Percentiles rank a stretch among this genome's conserved stretches.
Conservation (phyloP, 1,140 invertebrate species). For the Vanessa tameamea region DNA sequence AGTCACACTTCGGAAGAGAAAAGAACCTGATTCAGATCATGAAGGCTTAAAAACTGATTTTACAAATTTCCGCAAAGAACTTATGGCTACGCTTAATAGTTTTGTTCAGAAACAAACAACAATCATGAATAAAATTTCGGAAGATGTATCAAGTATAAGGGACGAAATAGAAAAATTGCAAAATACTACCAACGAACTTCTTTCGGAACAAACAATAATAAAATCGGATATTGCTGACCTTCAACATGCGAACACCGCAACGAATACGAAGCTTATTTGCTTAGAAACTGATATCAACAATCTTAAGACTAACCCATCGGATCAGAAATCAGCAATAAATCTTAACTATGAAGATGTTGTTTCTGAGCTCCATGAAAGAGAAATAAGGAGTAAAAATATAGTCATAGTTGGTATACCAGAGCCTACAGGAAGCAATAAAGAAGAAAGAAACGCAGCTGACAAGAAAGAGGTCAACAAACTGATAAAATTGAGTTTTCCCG, state of each 20-base stretch:
- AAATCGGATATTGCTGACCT: conserved; percentile 24
- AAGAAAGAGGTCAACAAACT: conserved; percentile 25
- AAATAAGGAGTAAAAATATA: conserved; percentile 20
- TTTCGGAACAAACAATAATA: conserved; percentile 21
- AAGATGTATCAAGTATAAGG: conserved; percentile 20
- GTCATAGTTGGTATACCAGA: conserved; percentile 12
- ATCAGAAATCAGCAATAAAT: conserved; percentile 25
- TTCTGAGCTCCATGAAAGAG: conserved; percentile 20
- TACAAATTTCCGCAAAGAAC: conserved; percentile 12
- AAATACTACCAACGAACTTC: conserved; percentile 20
- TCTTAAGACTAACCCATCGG: conserved; percentile 15
- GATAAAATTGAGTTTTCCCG: conserved; percentile 24
- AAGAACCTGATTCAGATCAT: conserved; percentile 1
- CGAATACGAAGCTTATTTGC: conserved; percentile 18
- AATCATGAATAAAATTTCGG: conserved; percentile 25
- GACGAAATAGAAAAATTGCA: conserved; percentile 26
- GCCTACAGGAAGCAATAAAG: conserved; percentile 16
- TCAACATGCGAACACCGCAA: conserved; percentile 18
- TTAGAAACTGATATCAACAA: conserved; percentile 23
- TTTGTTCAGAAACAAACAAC: conserved; percentile 24
- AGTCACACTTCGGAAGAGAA: conserved; percentile 21
- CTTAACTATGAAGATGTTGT: conserved; percentile 23
- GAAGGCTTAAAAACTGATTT: conserved; percentile 5
- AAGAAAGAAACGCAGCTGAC: conserved; percentile 18
- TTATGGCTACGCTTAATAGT: conserved; percentile 16